Conservation (phyloP, 1,140 invertebrate genomes). For the Augochlora pura region DNA sequence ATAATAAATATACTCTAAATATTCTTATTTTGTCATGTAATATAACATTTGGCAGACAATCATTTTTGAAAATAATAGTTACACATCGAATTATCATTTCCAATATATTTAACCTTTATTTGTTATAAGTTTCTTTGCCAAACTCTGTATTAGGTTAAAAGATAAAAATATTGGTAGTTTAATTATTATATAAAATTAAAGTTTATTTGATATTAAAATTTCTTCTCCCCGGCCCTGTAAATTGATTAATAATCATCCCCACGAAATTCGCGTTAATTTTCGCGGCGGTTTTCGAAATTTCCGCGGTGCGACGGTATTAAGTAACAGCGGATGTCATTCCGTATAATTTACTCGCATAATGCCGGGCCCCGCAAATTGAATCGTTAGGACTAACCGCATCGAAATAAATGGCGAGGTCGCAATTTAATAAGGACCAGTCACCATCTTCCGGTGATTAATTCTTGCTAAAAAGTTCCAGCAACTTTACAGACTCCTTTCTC, state of each 20-base stretch:
- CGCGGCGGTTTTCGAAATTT: constrained; percentile 7
- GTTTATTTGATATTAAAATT: neutral
- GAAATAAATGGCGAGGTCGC: constrained; percentile 76
- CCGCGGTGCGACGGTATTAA: constrained; percentile 26
- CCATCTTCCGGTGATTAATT: constrained; percentile 79
- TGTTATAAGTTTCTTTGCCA: too few relatives aligned
- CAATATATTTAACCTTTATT: too few relatives aligned
- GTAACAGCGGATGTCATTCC: constrained; percentile 49
- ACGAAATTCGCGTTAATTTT: constrained; percentile 22
- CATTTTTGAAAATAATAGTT: too few relatives aligned
- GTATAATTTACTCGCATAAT: constrained; percentile 64
- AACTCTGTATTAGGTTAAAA: too few relatives aligned
- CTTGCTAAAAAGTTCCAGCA: constrained; percentile 76
- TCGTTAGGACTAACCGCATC: constrained; percentile 67
- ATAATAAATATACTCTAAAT: too few relatives aligned
- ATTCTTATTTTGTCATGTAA: too few relatives aligned
- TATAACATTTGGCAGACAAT: too few relatives aligned
- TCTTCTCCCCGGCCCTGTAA: too few relatives aligned
- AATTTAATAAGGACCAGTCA: constrained; percentile 79
- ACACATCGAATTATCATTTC: too few relatives aligned
- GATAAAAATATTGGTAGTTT: too few relatives aligned
- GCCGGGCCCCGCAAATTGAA: constrained; percentile 60
- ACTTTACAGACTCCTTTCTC: constrained; percentile 77
- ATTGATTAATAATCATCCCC: neutral
- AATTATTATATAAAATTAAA: too few relatives aligned